Conservation (phyloP, 2,797 vertebrate species). For the Aeoliscus strigatus region DNA sequence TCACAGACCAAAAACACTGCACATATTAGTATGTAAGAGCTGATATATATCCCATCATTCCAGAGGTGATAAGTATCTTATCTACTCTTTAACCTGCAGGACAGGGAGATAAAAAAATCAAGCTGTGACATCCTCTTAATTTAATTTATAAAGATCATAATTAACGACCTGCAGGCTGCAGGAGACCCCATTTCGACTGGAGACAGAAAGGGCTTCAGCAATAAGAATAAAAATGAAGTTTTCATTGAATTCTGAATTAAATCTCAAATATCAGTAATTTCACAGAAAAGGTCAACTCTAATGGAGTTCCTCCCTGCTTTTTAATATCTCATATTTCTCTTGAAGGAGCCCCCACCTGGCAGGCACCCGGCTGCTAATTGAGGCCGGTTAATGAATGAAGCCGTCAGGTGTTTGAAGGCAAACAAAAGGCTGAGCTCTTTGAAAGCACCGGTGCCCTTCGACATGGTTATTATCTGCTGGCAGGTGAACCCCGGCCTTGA, state of each 20-base stretch:
- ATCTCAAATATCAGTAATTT: slow-evolving; percentile 82
- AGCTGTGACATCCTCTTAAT: slow-evolving; percentile 74
- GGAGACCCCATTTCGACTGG: slow-evolving; percentile 66
- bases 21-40: slow-evolving; percentile 39
- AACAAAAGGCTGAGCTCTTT: slow-evolving; percentile 66
- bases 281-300: slow-evolving; percentile 80
- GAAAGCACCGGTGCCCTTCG: slow-evolving; percentile 72
- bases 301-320: slow-evolving; percentile 71
- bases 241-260: slow-evolving; percentile 78
- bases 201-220: slow-evolving; percentile 65
- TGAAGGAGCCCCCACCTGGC: slow-evolving; percentile 60
- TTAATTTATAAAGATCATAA: slow-evolving; percentile 81
- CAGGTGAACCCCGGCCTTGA: slow-evolving; percentile 70
- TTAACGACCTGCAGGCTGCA: slow-evolving; percentile 74
- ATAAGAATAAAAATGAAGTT: slow-evolving; percentile 73
- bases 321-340: slow-evolving; percentile 67
- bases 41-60: slow-evolving; percentile 39
- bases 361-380: slow-evolving; percentile 66
- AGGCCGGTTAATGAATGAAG: slow-evolving; percentile 71
- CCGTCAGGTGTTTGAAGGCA: slow-evolving; percentile 76
- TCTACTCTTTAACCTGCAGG: slow-evolving; percentile 67
- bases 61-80: slow-evolving; percentile 66
- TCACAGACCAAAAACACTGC: slow-evolving; percentile 9
- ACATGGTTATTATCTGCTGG: slow-evolving; percentile 71
- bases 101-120: slow-evolving; percentile 60